Conservation (phyloP, 2,113 vertebrate species). For the Numida meleagris region DNA sequence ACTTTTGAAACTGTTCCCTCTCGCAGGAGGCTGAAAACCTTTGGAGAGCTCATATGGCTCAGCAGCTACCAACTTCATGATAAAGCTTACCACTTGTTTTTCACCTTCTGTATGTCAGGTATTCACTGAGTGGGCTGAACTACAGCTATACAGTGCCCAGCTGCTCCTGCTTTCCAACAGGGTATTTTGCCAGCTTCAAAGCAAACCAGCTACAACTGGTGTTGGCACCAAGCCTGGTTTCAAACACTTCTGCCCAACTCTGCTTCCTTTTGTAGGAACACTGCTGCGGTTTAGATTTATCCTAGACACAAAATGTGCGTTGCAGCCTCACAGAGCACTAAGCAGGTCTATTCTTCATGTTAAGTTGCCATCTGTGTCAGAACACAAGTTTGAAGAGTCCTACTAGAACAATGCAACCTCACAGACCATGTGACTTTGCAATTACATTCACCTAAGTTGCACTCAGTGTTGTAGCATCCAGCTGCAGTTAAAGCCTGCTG, state of each 20-base stretch:
- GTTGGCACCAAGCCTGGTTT: not conserved
- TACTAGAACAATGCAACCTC: not conserved
- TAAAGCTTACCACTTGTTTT: not conserved
- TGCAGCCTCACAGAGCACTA: fast-evolving
- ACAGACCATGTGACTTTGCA: conserved; percentile 14
- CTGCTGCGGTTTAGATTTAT: not conserved
- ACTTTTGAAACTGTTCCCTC: not conserved
- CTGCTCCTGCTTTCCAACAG: not conserved
- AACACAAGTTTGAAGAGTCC: conserved; percentile 11
- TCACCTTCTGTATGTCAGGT: not conserved
- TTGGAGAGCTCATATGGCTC: not conserved
- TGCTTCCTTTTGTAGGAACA: not conserved
- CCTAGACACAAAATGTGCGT: fast-evolving
- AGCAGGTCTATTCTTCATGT: not conserved
- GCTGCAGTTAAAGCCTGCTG: conserved; percentile 51
- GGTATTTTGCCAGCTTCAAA: not conserved
- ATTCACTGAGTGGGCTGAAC: not conserved
- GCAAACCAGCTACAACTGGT: not conserved
- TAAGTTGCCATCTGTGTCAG: not conserved
- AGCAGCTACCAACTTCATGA: not conserved
- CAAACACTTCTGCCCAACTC: not conserved
- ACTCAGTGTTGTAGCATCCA: conserved; percentile 11
- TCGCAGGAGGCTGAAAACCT: not conserved
- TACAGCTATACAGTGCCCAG: not conserved
- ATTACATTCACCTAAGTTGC: not conserved